A percentile compares a stretch with the other conserved stretches of the same genome.
Evolutionary conservation across 2,888 invertebrate genomes (phyloP).

Genomic region (Matsumyia berberina): DNA sequence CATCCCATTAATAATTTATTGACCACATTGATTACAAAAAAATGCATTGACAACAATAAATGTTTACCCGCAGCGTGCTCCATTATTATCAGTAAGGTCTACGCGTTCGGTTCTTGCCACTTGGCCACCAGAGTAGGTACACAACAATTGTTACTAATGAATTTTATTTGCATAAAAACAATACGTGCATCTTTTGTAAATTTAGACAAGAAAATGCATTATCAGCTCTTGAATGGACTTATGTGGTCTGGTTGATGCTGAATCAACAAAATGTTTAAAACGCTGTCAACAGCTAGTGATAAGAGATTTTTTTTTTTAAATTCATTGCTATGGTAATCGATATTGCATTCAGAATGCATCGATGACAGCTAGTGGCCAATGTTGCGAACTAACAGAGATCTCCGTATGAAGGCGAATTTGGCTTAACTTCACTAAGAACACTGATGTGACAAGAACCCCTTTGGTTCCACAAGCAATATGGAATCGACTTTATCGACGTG

Average conservation of each 20-base stretch:
- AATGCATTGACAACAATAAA: conserved; percentile 23
- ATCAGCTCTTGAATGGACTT: background rate
- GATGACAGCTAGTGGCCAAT: background rate
- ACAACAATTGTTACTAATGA: background rate
- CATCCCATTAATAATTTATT: conserved; percentile 22
- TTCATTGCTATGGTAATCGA: background rate
- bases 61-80: conserved; percentile 8
- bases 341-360: background rate
- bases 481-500: too few relatives aligned
- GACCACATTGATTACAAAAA: conserved; percentile 21
- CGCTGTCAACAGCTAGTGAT: background rate
- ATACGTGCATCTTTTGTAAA: conserved; percentile 6
- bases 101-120: conserved; percentile 27
- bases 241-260: background rate
- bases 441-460: too few relatives aligned
- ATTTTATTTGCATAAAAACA: conserved; percentile 5
- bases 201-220: conserved; percentile 14
- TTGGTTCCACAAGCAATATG: too few relatives aligned
- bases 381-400: background rate
- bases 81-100: conserved; percentile 42
- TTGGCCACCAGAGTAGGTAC: background rate
- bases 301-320: background rate
- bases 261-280: background rate
- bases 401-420: too few relatives aligned
- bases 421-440: too few relatives aligned